phyloP scores from a whole-genome alignment of 2,113 vertebrate genomes.

The Hyperopisus bebe region DNA sequence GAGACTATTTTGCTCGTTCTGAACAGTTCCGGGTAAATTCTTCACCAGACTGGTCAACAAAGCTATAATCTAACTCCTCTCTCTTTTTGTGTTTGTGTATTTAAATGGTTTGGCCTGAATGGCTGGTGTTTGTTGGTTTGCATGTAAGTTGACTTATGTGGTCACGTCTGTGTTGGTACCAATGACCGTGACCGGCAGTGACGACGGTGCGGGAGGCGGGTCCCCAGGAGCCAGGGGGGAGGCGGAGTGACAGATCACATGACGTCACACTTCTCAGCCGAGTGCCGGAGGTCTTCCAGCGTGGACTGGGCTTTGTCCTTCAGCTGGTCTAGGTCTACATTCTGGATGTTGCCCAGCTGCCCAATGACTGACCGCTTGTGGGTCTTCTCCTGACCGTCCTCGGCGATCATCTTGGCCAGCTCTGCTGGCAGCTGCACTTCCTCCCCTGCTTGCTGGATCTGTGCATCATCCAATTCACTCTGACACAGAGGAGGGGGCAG shows the following conservation, averaged over 20 bases:
- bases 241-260: constrained; percentile 68
- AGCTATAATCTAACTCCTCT: background rate
- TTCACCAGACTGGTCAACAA: background rate
- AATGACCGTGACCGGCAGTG: background rate
- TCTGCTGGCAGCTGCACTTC: constrained; percentile 86
- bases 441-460: constrained; percentile 86
- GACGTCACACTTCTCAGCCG: constrained; percentile 84
- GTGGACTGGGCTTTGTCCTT: constrained; percentile 94
- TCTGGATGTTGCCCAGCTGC: constrained; percentile 89
- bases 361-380: constrained; percentile 83
- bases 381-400: constrained; percentile 87
- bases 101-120: background rate
- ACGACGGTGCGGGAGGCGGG: background rate
- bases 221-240: background rate
- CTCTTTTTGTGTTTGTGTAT: background rate
- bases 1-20: background rate
- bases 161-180: background rate
- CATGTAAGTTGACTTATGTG: background rate
- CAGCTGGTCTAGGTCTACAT: constrained; percentile 85
- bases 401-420: constrained; percentile 94
- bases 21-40: background rate
- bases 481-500: constrained; percentile 43
- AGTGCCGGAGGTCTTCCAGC: constrained; percentile 88
- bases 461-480: constrained; percentile 84
- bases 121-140: background rate